Base-by-base conservation (phyloP, 1,140 invertebrate genomes). In the Gryllus bimaculatus region DNA sequence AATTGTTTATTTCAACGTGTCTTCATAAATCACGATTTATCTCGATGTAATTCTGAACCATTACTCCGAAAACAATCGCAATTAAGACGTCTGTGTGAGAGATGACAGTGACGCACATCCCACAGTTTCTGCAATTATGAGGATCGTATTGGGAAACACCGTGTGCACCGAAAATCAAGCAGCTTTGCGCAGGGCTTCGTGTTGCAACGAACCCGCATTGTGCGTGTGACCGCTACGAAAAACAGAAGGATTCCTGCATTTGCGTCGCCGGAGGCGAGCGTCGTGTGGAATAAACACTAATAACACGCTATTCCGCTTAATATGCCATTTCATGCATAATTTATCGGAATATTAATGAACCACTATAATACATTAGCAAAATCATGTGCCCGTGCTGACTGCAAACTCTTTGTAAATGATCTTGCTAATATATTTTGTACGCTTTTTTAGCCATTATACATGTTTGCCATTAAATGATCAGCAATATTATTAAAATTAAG, bases 301-400 rank as follows among this genome's bases (percentile, higher is more conserved):
- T 66, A 66, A 66, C 54, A 18, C 54, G 54, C 1, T 18, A 66
- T 66, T 10, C 10, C 18, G 54, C 54, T 66, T 66, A 10, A 66
- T 66, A 66, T 66, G 54, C 18, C n/a, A 66, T 66, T 66, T 66
- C 54, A 66, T 66, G 54, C 54, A 66, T 66, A 66, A 66, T 66
- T 66, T 66, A 66, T 13, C 54, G 54, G 10, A 66, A 66, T 13
- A 66, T 66, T 66, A 66, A 66, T 66, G 54, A 66, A 66, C 18
- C n/a, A 3, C 54, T 66, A 18, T 66, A 13, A 66, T 66, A 18
- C 10, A 18, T 66, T 66, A 66, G 54, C 10, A 66, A 66, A 66
- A 66, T 66, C 54, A 66, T 66, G 10, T 66, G 54, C 54, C 10
- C n/a, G 7, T 10, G 54, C 10, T 66, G 54, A 66, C 10, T 66